phyloP scores from a whole-genome alignment of 2,888 invertebrate genomes.

The Catocala sponsa region DNA sequence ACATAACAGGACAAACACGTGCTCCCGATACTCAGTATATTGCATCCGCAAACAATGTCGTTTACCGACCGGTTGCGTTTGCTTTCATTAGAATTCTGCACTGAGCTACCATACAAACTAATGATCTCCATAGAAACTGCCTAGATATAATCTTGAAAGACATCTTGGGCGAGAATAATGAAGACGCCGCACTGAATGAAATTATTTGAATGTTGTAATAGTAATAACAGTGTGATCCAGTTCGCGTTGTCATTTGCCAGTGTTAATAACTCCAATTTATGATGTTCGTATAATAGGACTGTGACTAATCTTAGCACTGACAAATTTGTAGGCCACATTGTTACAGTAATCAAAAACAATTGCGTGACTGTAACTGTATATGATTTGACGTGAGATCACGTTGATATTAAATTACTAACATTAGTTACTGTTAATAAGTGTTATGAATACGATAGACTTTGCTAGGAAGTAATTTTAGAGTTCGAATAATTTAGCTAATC shows the following conservation, averaged over 20 bases:
- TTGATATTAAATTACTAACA: conserved; percentile 47
- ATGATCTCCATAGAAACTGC: not conserved
- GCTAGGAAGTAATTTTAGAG: conserved; percentile 8
- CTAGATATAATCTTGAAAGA: not conserved
- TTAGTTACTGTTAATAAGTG: conserved; percentile 33
- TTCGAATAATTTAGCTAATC: no score
- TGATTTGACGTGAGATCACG: conserved; percentile 60
- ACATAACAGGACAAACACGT: conserved; percentile 60
- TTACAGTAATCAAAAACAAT: conserved; percentile 72
- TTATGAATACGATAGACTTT: conserved; percentile 18
- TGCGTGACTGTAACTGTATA: conserved; percentile 55
- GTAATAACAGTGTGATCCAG: conserved; percentile 30
- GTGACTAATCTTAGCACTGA: conserved; percentile 59
- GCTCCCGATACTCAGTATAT: conserved; percentile 57
- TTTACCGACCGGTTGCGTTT: conserved; percentile 47
- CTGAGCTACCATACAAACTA: not conserved
- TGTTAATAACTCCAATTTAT: conserved; percentile 60
- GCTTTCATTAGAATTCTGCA: conserved; percentile 50
- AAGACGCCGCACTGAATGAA: conserved; percentile 8
- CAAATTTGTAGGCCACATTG: conserved; percentile 69
- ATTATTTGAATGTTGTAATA: conserved; percentile 25
- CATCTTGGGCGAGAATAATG: no score
- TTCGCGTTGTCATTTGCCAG: conserved; percentile 42
- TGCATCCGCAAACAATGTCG: conserved; percentile 62
- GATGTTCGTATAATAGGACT: conserved; percentile 53